phyloP scores from a whole-genome alignment of 1,140 invertebrate genomes.

The Caenorhabditis inopinata region DNA sequence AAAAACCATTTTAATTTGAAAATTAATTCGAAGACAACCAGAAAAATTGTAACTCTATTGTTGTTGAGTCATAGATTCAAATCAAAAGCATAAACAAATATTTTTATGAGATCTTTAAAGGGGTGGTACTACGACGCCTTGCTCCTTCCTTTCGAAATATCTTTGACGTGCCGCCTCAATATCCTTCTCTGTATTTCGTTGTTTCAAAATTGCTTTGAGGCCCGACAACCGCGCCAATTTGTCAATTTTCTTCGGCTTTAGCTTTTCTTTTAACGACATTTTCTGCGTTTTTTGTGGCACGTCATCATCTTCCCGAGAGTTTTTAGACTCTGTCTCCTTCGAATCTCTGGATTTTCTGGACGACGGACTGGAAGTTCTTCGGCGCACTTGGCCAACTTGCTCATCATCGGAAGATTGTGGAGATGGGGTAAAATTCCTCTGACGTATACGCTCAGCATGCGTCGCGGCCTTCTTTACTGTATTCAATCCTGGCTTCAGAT shows the following conservation, averaged over 20 bases:
- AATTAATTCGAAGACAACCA: background rate
- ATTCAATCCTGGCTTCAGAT: conserved; percentile 47
- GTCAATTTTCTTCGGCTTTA: conserved; percentile 26
- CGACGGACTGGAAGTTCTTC: background rate
- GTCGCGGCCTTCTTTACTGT: conserved; percentile 34
- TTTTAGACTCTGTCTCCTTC: background rate
- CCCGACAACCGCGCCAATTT: conserved; percentile 23
- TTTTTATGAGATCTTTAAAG: background rate
- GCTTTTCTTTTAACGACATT: conserved; percentile 10
- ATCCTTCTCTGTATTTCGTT: conserved; percentile 40
- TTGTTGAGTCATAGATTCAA: background rate
- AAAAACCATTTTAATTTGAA: too few species aligned
- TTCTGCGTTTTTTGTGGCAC: background rate
- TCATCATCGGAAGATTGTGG: conserved; percentile 35
- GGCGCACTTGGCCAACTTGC: background rate
- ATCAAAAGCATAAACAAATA: background rate
- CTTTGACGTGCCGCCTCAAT: conserved; percentile 42
- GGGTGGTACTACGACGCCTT: conserved; percentile 22
- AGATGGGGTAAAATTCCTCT: conserved; percentile 40
- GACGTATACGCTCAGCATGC: background rate
- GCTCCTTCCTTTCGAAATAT: conserved; percentile 44
- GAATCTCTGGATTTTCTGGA: background rate
- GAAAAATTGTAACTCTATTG: background rate
- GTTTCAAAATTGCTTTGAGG: conserved; percentile 44
- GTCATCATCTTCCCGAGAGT: background rate